Base-by-base conservation (phyloP, 2,113 vertebrate species). In the Neotoma lepida region DNA sequence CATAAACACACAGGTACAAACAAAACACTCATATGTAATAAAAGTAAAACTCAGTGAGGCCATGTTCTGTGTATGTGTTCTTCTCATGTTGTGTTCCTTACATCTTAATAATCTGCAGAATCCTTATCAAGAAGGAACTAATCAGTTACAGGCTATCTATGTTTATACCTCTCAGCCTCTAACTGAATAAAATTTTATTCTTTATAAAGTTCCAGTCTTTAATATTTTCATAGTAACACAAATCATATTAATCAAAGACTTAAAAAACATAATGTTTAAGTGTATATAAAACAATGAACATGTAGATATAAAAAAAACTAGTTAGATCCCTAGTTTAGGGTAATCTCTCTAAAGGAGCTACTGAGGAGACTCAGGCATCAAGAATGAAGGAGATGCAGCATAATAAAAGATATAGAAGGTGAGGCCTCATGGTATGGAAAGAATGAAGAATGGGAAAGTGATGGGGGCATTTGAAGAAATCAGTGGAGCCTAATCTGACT, bases 121-220 rank as follows among this genome's bases (percentile, higher is more conserved):
- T 68, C 39, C 9, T 39, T 15, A 12, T n/a, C 39, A 88, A 61
- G 63, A 33, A 66, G 12, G 6, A 33, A 10, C 4, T 81, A 26
- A 49, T 5, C 39, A 70, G 2, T 18, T 14, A 1, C 1, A 49
- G 41, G 6, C 2, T 33, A 2, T 70, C 1, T 10, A 24, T 4
- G n/a, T 14, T 66, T 30, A 0, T 13, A 33, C 8, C 4, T 46
- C 30, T 56, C 64, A 15, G 51, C 6, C 10, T 88, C 41, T 5
- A 49, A 33, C 2, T 24, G 13, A 93, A 80, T 46, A 20, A 58
- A 24, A 70, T 33, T 49, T 70, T 76, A 51, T 17, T 46, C n/a
- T 39, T 54, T 87, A 56, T 12, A 51, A 58, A 46, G 35, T 46
- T 15, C 1, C 9, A 15, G 2, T 49, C 30, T 81, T 49, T 12